Base-by-base conservation (phyloP, 2,888 invertebrate species). In the Lasioglossum figueresi region DNA sequence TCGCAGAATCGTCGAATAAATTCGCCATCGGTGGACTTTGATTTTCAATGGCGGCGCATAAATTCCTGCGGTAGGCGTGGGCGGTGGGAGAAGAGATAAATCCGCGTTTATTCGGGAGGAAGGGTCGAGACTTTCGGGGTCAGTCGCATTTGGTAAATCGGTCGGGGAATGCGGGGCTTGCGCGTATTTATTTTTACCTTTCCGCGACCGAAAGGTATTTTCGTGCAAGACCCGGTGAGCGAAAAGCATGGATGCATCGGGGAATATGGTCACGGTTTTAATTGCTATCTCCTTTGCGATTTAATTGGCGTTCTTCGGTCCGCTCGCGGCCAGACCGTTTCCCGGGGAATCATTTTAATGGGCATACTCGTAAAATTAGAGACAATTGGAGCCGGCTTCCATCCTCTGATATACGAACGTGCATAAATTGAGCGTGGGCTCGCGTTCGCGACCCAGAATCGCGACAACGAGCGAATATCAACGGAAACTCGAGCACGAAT, bases 361-460 rank as follows among this genome's bases (percentile, higher is more conserved):
- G 71, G 66, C 71, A 59, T 43, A 75, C 77, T 80, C 68, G 34
- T 72, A 85, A 86, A 78, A 85, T 86, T 86, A 85, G 71, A 78
- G 77, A 12, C 85, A 86, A 86, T 86, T 86, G 85, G 40, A 43
- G 81, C 31, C 56, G 68, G 71, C 81, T 79, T 81, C 78, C 76
- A 80, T 75, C 31, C 86, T 77, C 63, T 43, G 23, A 66, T 76
- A 71, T 76, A 73, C 63, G 75, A 79, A 63, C 66, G 68, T 71
- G 83, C 79, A 79, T 85, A 90, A 92, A 91, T 90, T 89, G 89
- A 85, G 88, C 91, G 91, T 92, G 89, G 91, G 89, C 73, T 76
- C 59, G 31, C 77, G 73, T 66, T 75, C 70, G 52, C 74, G 84
- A 75, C 75, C 52, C 34, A 84, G 74, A 79, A 79, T 75, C 63